Conservation (phyloP, 2,113 vertebrate genomes). For the Rhinichthys klamathensis region DNA sequence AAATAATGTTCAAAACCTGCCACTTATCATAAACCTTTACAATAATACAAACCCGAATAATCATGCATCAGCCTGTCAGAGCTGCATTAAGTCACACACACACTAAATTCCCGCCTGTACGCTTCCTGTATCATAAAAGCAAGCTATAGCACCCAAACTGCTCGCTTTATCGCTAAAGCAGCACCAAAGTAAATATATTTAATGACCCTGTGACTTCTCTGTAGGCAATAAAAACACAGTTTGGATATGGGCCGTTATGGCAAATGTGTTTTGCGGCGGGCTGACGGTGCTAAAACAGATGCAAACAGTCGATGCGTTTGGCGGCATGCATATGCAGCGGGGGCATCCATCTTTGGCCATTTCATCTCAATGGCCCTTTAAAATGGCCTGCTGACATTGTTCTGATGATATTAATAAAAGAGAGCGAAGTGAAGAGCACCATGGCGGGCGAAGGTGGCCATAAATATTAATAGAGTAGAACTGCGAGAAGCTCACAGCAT, state of each 20-base stretch:
- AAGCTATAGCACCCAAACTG: slow-evolving; percentile 18
- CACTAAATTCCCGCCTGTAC: background rate
- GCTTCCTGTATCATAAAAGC: slow-evolving; percentile 27
- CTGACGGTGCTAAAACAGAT: slow-evolving; percentile 48
- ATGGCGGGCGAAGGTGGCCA: slow-evolving; percentile 64
- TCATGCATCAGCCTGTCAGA: slow-evolving; percentile 6
- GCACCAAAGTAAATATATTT: slow-evolving; percentile 43
- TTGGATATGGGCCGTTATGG: slow-evolving; percentile 32
- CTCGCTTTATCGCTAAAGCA: slow-evolving; percentile 34
- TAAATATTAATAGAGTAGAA: slow-evolving; percentile 72
- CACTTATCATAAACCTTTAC: background rate
- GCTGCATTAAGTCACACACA: background rate
- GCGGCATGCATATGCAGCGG: slow-evolving; percentile 16
- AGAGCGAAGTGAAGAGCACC: slow-evolving; percentile 62
- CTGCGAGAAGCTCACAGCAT: slow-evolving; percentile 30
- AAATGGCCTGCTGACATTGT: slow-evolving; percentile 70
- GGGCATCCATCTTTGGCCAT: slow-evolving; percentile 46
- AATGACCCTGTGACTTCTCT: slow-evolving; percentile 41
- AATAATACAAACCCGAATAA: background rate
- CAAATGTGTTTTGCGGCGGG: slow-evolving; percentile 21
- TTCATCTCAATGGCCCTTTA: slow-evolving; percentile 62
- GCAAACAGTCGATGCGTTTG: slow-evolving; percentile 36
- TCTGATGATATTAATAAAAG: slow-evolving; percentile 77
- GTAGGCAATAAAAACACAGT: slow-evolving; percentile 48
- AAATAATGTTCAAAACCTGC: background rate